phyloP scores from a whole-genome alignment of 2,888 invertebrate species.

The Nasonovia ribisnigri region DNA sequence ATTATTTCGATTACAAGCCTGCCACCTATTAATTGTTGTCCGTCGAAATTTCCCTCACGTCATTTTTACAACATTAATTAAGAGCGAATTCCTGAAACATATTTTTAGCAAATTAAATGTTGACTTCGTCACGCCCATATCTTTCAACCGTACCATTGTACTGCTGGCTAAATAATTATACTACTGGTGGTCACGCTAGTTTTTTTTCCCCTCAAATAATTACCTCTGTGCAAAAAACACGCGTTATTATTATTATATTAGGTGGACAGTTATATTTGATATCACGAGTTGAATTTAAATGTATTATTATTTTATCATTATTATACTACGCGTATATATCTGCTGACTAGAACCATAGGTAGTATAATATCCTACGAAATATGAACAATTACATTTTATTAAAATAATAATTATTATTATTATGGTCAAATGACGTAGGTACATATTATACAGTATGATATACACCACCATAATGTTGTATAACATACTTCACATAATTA shows the following conservation, averaged over 20 bases:
- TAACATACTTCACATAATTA: not conserved
- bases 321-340: not conserved
- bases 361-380: not conserved
- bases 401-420: not conserved
- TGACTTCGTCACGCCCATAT: slow-evolving; percentile 26
- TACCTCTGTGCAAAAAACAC: not conserved
- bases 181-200: slow-evolving; percentile 43
- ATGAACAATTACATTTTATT: not conserved
- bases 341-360: not conserved
- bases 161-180: not conserved
- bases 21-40: not conserved
- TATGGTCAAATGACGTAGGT: not conserved
- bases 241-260: not conserved
- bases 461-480: not conserved
- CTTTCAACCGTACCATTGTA: slow-evolving; percentile 15
- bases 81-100: slow-evolving; percentile 20
- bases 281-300: not conserved
- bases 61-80: not conserved
- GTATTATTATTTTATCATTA: not conserved
- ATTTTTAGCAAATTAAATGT: slow-evolving; percentile 49
- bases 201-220: not conserved
- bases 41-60: not conserved
- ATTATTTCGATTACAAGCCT: too few relatives aligned
- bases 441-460: too few relatives aligned
- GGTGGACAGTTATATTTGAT: not conserved